phyloP scores from a whole-genome alignment of 2,113 vertebrate genomes.

The Chaetura pelagica region DNA sequence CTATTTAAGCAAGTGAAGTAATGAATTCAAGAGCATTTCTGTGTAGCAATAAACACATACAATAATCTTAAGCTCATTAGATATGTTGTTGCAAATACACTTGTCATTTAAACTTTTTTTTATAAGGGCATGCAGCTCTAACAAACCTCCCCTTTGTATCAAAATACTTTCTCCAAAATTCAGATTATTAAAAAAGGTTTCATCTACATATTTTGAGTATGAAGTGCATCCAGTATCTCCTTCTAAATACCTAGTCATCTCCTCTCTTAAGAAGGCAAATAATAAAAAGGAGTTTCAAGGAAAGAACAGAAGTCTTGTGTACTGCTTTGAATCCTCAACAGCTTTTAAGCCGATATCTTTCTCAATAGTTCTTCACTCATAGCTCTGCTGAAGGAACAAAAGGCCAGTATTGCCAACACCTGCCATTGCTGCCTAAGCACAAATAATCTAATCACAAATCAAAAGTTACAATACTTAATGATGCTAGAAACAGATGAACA shows the following conservation, averaged over 20 bases:
- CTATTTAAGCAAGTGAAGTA: background rate
- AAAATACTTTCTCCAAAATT: background rate
- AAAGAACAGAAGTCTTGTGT: background rate
- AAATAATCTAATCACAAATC: background rate
- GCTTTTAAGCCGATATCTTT: background rate
- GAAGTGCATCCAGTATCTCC: background rate
- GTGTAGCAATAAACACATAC: accelerated
- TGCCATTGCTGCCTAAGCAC: background rate
- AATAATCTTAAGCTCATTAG: background rate
- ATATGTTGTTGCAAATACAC: background rate
- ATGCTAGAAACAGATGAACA: background rate
- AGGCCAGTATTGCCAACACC: background rate
- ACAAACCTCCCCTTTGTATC: accelerated
- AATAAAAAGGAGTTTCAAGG: background rate
- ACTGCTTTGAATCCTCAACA: background rate
- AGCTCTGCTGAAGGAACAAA: background rate
- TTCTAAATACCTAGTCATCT: background rate
- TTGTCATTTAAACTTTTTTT: background rate
- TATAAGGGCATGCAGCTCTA: background rate
- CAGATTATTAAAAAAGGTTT: background rate
- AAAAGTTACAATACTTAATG: background rate
- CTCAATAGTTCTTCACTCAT: background rate
- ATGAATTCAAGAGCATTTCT: background rate
- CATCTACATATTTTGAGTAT: background rate
- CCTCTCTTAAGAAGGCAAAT: background rate